Percentiles rank a stretch among this genome's conserved stretches.
Conservation (phyloP, 2,888 invertebrate species). For the Eupithecia insigniata region DNA sequence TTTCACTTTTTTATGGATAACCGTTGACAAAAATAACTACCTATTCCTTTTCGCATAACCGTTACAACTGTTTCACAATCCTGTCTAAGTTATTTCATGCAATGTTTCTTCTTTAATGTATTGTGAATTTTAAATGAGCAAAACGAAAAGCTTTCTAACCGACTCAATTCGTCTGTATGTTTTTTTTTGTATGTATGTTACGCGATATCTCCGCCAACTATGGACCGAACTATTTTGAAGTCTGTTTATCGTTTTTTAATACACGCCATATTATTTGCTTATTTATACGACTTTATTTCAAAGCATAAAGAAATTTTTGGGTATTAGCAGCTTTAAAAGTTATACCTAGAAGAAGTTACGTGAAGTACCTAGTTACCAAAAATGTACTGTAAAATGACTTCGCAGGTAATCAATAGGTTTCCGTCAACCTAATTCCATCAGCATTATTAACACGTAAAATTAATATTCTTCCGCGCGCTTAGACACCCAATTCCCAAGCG, state of each 20-base stretch:
- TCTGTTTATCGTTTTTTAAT: no score
- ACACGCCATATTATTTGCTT: no score
- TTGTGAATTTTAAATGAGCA: not conserved
- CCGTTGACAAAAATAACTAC: constrained; percentile 10
- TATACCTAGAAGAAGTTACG: not conserved
- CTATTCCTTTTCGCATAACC: not conserved
- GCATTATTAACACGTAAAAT: constrained; percentile 13
- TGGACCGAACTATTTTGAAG: no score
- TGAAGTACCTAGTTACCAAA: not conserved
- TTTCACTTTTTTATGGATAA: constrained; percentile 50
- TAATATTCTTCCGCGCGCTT: constrained; percentile 18
- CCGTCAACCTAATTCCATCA: not conserved
- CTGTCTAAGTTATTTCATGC: not conserved
- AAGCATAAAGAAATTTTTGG: not conserved
- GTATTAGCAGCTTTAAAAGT: not conserved
- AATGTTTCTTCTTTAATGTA: not conserved
- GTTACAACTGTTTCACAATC: not conserved
- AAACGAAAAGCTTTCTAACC: not conserved
- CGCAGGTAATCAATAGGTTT: not conserved
- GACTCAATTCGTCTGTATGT: no score
- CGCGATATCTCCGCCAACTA: no score
- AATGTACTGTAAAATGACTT: not conserved
- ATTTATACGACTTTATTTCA: not conserved
- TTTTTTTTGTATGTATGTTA: no score
- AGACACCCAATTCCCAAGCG: constrained; percentile 37